Evolutionary conservation across 2,113 vertebrate species (phyloP), one percentile per base, ranked within the genome.

Genomic region (Hypocryptadius cinnamomeus): DNA sequence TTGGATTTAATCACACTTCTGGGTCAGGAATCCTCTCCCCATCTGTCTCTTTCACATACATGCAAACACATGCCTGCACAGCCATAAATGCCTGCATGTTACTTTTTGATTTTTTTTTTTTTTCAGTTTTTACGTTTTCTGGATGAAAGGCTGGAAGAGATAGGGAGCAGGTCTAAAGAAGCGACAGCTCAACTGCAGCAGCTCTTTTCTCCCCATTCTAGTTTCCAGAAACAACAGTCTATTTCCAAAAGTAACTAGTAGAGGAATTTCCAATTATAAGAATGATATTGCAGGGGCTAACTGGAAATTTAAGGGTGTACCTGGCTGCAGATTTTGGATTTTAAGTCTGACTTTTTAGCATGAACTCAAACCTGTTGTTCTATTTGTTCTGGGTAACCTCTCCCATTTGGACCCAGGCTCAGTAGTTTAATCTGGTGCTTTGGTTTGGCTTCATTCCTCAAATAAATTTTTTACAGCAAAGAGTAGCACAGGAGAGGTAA

Each of bases 1-100:
- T 80, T 91, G 48, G 85, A 89, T 95, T 95, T 95, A 97, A 97
- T 97, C 95, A 96, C 91, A 66, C 89, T 95, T 91, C 70, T 90
- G 93, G 71, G 65, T 68, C 47, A 70, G 64, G 69, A 94, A 79
- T 91, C 74, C n/a, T 85, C 70, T 92, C 15, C 53, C 60, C 64
- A 84, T 85, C 86, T 92, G 71, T 96, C 80, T 94, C n/a, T 81
- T 79, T 92, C 90, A 73, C 73, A 65, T 59, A 44, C 71, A 84
- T 83, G 88, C 68, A 83, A 90, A 77, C 64, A 53, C 64, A 92
- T 60, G 54, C 44, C 53, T 4, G 4, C 27, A 40, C 10, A 73
- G 5, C 18, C 69, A 44, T 42, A 82, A 87, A 66, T 78, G 71
- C 15, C 44, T 37, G 11, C 20, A 39, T 72, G 31, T 42, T 88